These are phyloP conservation scores for Herpailurus yagouaroundi DNA, from an alignment of 2,113 vertebrate genomes.

Conservation along the genomic window DNA sequence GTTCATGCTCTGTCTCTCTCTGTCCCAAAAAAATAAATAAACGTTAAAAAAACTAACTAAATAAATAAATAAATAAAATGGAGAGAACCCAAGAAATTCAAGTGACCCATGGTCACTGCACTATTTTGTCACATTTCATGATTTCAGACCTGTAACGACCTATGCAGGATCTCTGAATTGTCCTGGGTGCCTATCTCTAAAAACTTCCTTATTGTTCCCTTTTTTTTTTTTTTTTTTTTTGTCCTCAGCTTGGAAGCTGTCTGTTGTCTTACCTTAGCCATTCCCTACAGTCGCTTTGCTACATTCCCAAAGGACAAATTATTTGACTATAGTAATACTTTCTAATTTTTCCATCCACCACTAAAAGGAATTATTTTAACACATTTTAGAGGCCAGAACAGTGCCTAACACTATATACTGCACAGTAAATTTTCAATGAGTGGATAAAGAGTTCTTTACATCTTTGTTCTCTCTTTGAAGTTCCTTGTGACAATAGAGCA, in stretches of 20 bases:
- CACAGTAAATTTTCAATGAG: background rate
- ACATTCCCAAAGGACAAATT: slow-evolving; percentile 23
- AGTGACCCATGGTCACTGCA: background rate
- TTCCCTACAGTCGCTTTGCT: slow-evolving; percentile 44
- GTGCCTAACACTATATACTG: background rate
- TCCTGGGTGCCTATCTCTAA: background rate
- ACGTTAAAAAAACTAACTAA: too few relatives aligned
- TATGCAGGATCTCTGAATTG: slow-evolving; percentile 45
- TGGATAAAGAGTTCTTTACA: background rate
- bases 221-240: slow-evolving; percentile 35
- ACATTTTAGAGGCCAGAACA: background rate
- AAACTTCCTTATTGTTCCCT: background rate
- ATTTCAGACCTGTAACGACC: slow-evolving; percentile 57
- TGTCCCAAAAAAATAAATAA: too few relatives aligned
- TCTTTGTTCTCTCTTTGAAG: background rate
- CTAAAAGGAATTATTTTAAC: slow-evolving; percentile 65
- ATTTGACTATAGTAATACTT: slow-evolving; percentile 65
- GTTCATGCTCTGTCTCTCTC: too few relatives aligned
- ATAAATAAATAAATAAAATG: slow-evolving; percentile 65
- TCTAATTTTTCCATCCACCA: slow-evolving; percentile 4
- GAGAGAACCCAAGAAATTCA: background rate
- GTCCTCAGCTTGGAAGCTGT: slow-evolving; percentile 50
- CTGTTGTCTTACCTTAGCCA: slow-evolving; percentile 57
- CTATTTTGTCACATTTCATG: slow-evolving; percentile 47
- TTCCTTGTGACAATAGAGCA: background rate